Base-by-base conservation (phyloP, 1,140 invertebrate genomes). In the Homarus americanus region DNA sequence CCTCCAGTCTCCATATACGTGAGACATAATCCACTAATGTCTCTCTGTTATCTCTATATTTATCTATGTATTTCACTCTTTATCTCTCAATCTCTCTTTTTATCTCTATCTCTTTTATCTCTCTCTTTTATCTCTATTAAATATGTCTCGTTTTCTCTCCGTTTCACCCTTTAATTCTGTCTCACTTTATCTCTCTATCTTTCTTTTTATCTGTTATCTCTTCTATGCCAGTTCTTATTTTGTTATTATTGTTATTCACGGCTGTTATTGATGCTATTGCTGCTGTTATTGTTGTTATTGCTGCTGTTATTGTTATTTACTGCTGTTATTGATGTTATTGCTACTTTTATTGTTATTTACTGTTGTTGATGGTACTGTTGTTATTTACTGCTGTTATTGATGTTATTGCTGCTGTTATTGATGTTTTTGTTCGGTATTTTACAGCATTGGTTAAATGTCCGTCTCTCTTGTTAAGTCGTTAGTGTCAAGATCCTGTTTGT, bases 1-100 rank as follows among this genome's bases (percentile, higher is more conserved):
- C 17, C 83, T 10, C 83, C 83, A 85, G 40, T 85, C 83, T 15
- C 83, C 83, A 24, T 85, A 85, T 9, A 75, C 83, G 15, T 85
- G 83, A 10, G 83, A 85, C 83, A 85, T 85, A 10, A 2, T 58
- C 9, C 63, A 58, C 53, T 20, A 58, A 17, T 17, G 0, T 58
- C 17, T 15, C 17, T 17, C 53, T 17, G 17, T 58, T 0, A 17
- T 58, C 10, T 0, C 17, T 15, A 49, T 7, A 4, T 49, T 49
- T 15, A 7, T 49, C 15, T 15, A 49, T 4, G 15, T 49, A 49
- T 7, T 49, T 7, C 15, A 12, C 15, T 4, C 5, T 49, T 49
- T 7, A 12, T 49, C 44, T 7, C 44, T 15, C 15, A 49, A 49
- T 7, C 15, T 7, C 44, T 49, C 44, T 49, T 15, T 7, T 7